A percentile compares a stretch with the other conserved stretches of the same genome.
Evolutionary conservation across 2,888 invertebrate genomes (phyloP).

Genomic region (Protonemura montana): DNA sequence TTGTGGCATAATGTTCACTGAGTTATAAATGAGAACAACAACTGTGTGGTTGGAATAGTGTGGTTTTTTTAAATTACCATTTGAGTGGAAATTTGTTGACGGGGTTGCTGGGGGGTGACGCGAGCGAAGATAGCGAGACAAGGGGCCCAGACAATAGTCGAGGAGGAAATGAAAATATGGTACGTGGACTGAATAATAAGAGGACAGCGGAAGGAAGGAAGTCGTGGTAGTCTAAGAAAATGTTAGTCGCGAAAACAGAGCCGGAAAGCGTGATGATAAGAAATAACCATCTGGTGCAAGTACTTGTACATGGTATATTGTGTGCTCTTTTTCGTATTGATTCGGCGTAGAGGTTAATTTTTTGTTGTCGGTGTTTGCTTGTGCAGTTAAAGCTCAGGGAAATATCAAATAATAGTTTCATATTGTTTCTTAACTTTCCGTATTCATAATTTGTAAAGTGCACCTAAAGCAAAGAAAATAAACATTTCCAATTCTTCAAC

Average conservation of each 20-base stretch:
- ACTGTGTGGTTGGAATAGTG: too few species aligned
- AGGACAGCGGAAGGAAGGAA: slow-evolving; percentile 1
- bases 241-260: background rate
- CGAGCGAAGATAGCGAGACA: background rate
- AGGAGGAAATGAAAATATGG: slow-evolving; percentile 23
- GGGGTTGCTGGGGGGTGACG: background rate
- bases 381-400: too few species aligned
- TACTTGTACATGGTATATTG: too few species aligned
- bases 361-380: too few species aligned
- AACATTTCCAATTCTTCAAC: background rate
- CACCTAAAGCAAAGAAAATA: background rate
- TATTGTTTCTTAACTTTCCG: too few species aligned
- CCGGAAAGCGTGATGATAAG: slow-evolving; percentile 25
- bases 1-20: too few species aligned
- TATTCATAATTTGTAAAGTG: too few species aligned
- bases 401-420: too few species aligned
- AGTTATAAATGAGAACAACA: too few species aligned
- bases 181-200: slow-evolving; percentile 23
- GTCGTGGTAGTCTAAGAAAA: slow-evolving; percentile 8
- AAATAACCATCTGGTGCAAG: slow-evolving; percentile 9
- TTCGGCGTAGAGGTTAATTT: background rate
- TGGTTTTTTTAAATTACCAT: background rate
- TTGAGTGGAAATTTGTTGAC: background rate
- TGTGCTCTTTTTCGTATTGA: background rate
- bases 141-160: background rate